Conservation (phyloP, 2,888 invertebrate species). For the Eledona agricola region DNA sequence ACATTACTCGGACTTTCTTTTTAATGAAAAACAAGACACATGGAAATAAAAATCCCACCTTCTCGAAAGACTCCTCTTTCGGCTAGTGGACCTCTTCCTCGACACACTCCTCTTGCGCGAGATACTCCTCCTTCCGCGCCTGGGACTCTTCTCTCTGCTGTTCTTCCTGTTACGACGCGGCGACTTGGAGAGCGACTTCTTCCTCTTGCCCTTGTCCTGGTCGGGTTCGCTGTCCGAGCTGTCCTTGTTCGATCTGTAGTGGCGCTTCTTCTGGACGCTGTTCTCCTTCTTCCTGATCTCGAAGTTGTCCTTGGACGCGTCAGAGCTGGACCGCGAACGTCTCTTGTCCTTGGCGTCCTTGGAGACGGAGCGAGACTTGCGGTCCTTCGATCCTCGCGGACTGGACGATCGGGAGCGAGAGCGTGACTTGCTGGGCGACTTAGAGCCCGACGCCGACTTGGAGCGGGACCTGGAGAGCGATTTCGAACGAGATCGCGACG, state of each 20-base stretch:
- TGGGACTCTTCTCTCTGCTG: slow-evolving; percentile 63
- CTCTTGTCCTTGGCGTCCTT: slow-evolving; percentile 44
- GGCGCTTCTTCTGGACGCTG: slow-evolving; percentile 86
- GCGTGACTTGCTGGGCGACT: slow-evolving; percentile 53
- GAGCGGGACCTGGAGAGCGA: slow-evolving; percentile 55
- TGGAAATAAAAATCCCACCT: slow-evolving; percentile 49
- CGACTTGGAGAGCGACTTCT: slow-evolving; percentile 54
- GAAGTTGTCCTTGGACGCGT: slow-evolving; percentile 65
- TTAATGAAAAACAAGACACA: slow-evolving; percentile 7
- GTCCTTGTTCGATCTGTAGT: slow-evolving; percentile 87
- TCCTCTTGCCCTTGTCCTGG: slow-evolving; percentile 58
- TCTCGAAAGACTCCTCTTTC: slow-evolving; percentile 59
- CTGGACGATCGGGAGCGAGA: slow-evolving; percentile 51
- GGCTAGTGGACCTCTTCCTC: slow-evolving; percentile 53
- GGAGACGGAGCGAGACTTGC: slow-evolving; percentile 50
- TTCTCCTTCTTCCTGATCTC: slow-evolving; percentile 80
- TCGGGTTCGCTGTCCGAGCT: slow-evolving; percentile 61
- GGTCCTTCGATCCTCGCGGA: slow-evolving; percentile 46
- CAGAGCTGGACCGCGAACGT: slow-evolving; percentile 50
- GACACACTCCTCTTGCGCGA: slow-evolving; percentile 58
- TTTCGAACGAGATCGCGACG: slow-evolving; percentile 55
- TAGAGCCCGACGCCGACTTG: slow-evolving; percentile 50
- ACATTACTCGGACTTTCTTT: slow-evolving; percentile 9
- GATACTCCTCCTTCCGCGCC: slow-evolving; percentile 60
- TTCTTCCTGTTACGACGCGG: slow-evolving; percentile 50